Evolutionary conservation across 2,888 invertebrate species (phyloP), one percentile per base, ranked within the genome.

Genomic region (Deilephila elpenor): DNA sequence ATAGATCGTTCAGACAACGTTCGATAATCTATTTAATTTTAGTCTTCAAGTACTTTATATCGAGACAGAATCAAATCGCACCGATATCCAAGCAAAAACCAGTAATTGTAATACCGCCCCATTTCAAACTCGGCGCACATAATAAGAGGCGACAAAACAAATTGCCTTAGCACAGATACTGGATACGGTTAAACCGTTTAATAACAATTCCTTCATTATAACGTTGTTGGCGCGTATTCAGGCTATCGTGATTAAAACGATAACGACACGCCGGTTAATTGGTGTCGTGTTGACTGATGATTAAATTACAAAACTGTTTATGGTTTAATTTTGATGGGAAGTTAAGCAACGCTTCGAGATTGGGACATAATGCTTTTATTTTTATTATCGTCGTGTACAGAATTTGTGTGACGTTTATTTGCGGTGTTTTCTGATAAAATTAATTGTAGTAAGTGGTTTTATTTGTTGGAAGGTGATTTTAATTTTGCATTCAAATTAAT

Each of bases 201-300:
- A 64, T 61, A 14, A 62, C 56, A 71, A 72, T 75, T 76, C 74
- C 74, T 74, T 71, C 73, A 75, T 75, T 72, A 44, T 76, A 71
- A 75, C 67, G 60, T 56, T 56, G 56, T 56, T 76, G 73, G 73
- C 59, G 59, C 71, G 62, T 77, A 79, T 80, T 75, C 74, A 64
- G 72, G 74, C 75, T 60, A 74, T 72, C 74, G 75, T 75, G 75
- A 78, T 81, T 83, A 77, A 80, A 84, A 77, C 78, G 79, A 79
- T 79, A 75, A 74, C 79, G 76, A 76, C 75, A 75, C 79, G 76
- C 78, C 67, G 75, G 76, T 77, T 78, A 81, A 82, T 80, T 81
- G 77, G 79, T 83, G 79, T 80, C 82, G 77, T 78, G 78, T 80
- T 78, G 44, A 79, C 78, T 61, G 74, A 73, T 78, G 56, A 56